phyloP scores from a whole-genome alignment of 2,888 invertebrate species.

The Geophilus truncorum region DNA sequence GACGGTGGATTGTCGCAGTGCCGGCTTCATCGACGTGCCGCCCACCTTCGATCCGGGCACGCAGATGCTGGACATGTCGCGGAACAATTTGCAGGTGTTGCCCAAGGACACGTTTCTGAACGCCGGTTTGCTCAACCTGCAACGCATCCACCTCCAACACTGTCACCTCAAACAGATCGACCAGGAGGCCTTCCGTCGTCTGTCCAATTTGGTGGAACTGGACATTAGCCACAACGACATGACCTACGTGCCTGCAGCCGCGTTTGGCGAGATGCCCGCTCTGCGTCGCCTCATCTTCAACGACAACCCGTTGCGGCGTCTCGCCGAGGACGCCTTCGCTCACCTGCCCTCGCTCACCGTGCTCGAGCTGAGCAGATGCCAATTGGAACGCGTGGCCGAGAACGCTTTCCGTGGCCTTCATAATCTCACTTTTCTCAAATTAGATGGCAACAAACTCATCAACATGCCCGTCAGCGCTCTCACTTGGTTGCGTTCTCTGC shows the following conservation, averaged over 20 bases:
- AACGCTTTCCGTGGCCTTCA: constrained; percentile 66
- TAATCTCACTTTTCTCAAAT: constrained; percentile 68
- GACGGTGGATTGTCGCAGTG: constrained; percentile 80
- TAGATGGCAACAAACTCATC: constrained; percentile 68
- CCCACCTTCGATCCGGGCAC: constrained; percentile 38
- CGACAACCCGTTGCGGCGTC: constrained; percentile 67
- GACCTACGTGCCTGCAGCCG: constrained; percentile 40
- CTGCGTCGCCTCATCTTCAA: constrained; percentile 57
- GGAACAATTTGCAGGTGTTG: constrained; percentile 41
- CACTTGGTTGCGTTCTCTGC: constrained; percentile 63
- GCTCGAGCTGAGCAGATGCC: constrained; percentile 68
- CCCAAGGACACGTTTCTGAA: constrained; percentile 42
- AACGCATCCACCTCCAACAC: constrained; percentile 41
- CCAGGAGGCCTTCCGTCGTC: constrained; percentile 41
- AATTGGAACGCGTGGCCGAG: constrained; percentile 62
- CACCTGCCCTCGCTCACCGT: constrained; percentile 65
- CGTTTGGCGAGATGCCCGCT: constrained; percentile 39
- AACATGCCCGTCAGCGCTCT: constrained; percentile 69
- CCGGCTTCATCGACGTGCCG: constrained; percentile 75
- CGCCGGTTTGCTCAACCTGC: constrained; percentile 41
- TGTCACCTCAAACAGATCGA: constrained; percentile 42
- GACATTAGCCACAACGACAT: constrained; percentile 41
- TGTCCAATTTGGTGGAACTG: constrained; percentile 42
- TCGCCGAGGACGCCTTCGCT: constrained; percentile 72
- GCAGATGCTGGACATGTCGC: constrained; percentile 42